phyloP scores from a whole-genome alignment of 2,888 invertebrate genomes.

The Drosophila nr. fundita region DNA sequence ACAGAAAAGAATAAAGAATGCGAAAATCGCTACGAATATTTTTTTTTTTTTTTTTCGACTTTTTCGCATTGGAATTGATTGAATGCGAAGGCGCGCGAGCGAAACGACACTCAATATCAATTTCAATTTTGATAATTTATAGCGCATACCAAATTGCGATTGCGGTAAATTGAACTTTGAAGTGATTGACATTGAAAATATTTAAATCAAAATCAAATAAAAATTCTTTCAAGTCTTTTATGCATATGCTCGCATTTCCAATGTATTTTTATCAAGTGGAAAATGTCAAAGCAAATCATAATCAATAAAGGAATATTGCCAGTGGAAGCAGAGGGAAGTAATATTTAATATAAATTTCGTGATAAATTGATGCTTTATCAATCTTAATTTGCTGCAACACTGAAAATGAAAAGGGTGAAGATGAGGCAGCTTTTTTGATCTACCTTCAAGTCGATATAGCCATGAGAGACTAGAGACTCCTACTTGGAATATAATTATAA shows the following conservation, averaged over 20 bases:
- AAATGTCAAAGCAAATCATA: background rate
- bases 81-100: slow-evolving; percentile 60
- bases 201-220: slow-evolving; percentile 11
- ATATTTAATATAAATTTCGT: background rate
- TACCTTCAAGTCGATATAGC: background rate
- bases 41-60: slow-evolving; percentile 31
- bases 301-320: background rate
- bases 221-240: too few species aligned
- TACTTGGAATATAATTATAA: background rate
- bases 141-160: slow-evolving; percentile 44
- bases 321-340: background rate
- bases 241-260: background rate
- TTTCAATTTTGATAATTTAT: slow-evolving; percentile 66
- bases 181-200: slow-evolving; percentile 43
- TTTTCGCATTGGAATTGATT: slow-evolving; percentile 72
- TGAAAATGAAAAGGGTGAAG: background rate
- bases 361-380: background rate
- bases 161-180: slow-evolving; percentile 67
- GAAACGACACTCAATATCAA: slow-evolving; percentile 55
- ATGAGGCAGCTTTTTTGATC: background rate
- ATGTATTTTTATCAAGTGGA: background rate
- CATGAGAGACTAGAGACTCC: background rate
- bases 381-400: background rate
- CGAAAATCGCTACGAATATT: slow-evolving; percentile 37
- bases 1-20: slow-evolving; percentile 33